Evolutionary conservation across 2,888 invertebrate species (phyloP), one percentile per base, ranked within the genome.

Genomic region (Phortica magna): DNA sequence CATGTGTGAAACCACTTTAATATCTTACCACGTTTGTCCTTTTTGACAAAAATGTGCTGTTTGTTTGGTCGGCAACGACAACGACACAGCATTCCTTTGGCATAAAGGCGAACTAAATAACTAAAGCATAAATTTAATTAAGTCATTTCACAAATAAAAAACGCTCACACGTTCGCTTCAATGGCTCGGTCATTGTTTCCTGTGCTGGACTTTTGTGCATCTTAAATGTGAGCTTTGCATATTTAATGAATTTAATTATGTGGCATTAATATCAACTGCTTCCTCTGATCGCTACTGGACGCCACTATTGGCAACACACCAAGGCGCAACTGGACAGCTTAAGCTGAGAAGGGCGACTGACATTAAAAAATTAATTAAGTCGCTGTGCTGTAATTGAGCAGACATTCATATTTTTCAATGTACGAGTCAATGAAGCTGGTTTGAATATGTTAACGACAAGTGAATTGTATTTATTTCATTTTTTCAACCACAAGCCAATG

Each of bases 301-400:
- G 43, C 10, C 14, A 14, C 14, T 14, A 59, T 59, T 59, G 59
- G 3, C 59, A 59, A 59, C n/a, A 17, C 48, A 14, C 48, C 48
- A 48, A 48, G 48, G 7, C 2, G 48, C 10, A 12, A 14, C 10
- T 14, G 48, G 10, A 48, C 48, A 59, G 14, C 9, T 31, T 31
- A 41, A 65, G 65, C 41, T 14, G 14, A n/a, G 4, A 14, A 39
- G 65, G 12, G n/a, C 2, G 53, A 14, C 5, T 39, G 14, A 65
- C 65, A 65, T 65, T 65, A 65, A 65, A 65, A 65, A 65, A 39
- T 65, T 65, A 65, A 65, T 65, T 65, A 65, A 65, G 65, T 65
- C 41, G 65, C 22, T 39, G 19, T 17, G 61, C 22, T 41, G 65
- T 41, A 65, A 65, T 65, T 65, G 39, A 65, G 41, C 61, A 61